Evolutionary conservation across 2,797 vertebrate genomes (phyloP).

Genomic region (Tinamus major): DNA sequence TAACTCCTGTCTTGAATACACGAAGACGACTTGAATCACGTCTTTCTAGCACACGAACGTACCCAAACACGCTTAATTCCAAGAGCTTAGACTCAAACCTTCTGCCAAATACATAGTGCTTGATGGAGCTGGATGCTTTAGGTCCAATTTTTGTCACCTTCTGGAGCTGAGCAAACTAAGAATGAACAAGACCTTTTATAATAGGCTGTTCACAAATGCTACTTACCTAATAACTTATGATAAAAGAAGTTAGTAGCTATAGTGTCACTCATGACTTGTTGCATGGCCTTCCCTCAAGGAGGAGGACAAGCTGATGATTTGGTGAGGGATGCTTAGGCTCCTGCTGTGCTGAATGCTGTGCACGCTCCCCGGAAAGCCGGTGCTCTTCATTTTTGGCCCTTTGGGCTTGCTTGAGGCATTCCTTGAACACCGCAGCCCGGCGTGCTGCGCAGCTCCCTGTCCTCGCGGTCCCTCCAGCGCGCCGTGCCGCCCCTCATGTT

Average conservation of each 20-base stretch:
- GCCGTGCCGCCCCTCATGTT: fast-evolving
- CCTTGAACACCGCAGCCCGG: background rate
- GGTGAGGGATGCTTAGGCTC: background rate
- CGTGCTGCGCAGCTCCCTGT: background rate
- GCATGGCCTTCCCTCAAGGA: background rate
- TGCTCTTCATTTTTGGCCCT: background rate
- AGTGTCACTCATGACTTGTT: background rate
- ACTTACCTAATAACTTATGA: background rate
- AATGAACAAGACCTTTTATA: background rate
- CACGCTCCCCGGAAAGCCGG: background rate
- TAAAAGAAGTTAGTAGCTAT: background rate
- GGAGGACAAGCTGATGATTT: background rate
- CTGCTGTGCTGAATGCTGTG: background rate
- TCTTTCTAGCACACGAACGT: fast-evolving
- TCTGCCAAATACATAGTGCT: fast-evolving
- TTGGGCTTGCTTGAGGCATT: background rate
- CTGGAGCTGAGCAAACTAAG: background rate
- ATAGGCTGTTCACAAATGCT: background rate
- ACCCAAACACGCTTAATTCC: background rate
- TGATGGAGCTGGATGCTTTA: background rate
- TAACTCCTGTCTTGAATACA: background rate
- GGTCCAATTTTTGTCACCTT: background rate
- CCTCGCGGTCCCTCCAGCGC: background rate
- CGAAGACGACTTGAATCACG: too few relatives aligned
- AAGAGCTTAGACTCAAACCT: background rate